A percentile compares a stretch with the other conserved stretches of the same genome.
phyloP scores from a whole-genome alignment of 2,113 vertebrate species.

The Macaca nemestrina region DNA sequence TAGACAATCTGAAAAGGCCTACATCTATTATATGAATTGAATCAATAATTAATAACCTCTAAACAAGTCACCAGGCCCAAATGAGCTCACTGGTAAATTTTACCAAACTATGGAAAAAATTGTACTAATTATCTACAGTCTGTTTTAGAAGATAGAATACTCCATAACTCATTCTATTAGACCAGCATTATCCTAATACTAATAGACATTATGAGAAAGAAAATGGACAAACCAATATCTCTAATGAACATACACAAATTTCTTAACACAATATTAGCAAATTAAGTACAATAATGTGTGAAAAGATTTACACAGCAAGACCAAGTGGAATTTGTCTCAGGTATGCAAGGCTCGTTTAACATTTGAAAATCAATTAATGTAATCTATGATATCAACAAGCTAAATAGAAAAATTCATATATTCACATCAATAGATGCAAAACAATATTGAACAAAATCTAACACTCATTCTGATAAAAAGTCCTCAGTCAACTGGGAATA shows the following conservation, averaged over 20 bases:
- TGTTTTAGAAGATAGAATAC: background rate
- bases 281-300: background rate
- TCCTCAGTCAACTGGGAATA: background rate
- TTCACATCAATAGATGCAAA: background rate
- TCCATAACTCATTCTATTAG: background rate
- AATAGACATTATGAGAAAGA: background rate
- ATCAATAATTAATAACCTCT: background rate
- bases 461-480: background rate
- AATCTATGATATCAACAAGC: background rate
- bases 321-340: background rate
- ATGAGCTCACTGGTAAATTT: background rate
- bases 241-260: background rate
- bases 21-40: background rate
- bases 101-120: background rate
- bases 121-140: background rate
- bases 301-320: background rate
- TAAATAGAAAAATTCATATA: background rate
- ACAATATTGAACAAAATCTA: background rate
- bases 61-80: background rate
- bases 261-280: background rate
- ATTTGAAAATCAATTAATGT: background rate
- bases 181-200: background rate
- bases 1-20: background rate
- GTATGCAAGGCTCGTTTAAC: background rate
- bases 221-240: background rate